Evolutionary conservation across 2,888 invertebrate species (phyloP), one percentile per base, ranked within the genome.

Genomic region (Ditylenchus weischeri): DNA sequence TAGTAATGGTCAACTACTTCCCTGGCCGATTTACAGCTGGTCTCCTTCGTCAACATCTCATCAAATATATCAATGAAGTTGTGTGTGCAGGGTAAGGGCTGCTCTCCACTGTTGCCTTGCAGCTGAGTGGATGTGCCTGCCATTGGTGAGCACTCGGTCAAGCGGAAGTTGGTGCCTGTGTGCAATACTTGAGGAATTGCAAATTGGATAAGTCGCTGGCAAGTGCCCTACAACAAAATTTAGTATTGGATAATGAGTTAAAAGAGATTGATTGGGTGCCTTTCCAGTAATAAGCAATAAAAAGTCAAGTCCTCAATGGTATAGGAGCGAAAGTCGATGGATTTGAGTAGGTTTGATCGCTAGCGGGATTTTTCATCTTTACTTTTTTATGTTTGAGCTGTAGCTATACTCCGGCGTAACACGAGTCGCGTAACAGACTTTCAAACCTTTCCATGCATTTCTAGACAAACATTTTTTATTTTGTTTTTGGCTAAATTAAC

Each of bases 111-210:
- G 38, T 2, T 23, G 18, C 59, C 59, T 11, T 23, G 64, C 19
- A 57, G 60, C 11, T 50, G 57, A 0, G 54, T 38, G 7, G 66
- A 66, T 19, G 47, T 47, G 19, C 68, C 68, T 43, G 51, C 48
- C 38, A 66, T 51, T 5, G 70, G 70, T 4, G 51, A 65, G 49
- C 70, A 70, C 48, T 71, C 71, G n/a, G 65, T 48, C 51, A 70
- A 18, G 7, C 62, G 70, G n/a, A 18, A 23, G 35, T 54, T 38
- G 11, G 49, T 10, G n/a, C 69, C 69, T 29, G 61, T 66, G 50
- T 59, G 51, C 43, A 70, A 15, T n/a, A 71, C 49, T 38, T 71
- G 69, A 23, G 70, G 69, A 38, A 71, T n/a, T 21, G 61, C 51
- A 36, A 70, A 70, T 54, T 71, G 70, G n/a, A 66, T 57, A 23